Base-by-base conservation (phyloP, 1,140 invertebrate genomes). In the Ceratoteleas bidentatus region DNA sequence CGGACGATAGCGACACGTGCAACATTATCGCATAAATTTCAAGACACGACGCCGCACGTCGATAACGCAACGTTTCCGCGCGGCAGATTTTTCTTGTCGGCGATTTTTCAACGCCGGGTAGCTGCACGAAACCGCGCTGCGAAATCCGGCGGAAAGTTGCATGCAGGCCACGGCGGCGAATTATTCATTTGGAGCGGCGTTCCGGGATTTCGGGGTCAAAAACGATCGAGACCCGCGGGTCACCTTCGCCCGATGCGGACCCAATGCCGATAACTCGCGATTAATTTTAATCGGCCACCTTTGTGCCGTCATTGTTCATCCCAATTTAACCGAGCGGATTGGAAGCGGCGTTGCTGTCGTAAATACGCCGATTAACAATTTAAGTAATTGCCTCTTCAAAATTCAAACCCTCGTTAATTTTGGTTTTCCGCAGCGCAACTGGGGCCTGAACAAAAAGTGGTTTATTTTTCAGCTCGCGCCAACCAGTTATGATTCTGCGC, bases 241-340 rank as follows among this genome's bases (percentile, higher is more conserved):
- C 24, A 24, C 24, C 24, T 24, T 24, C 24, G 24, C 24, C 24
- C 32, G 9, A 6, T 68, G 34, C 32, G 33, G 15, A n/a, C n/a
- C 32, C 38, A 68, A 47, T 49, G 64, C 47, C 64, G 56, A 57
- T 68, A 68, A 57, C 32, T 47, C 47, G 34, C 57, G 56, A 68
- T 68, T 68, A 45, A 57, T 68, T 68, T 68, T 16, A 68, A 68
- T 47, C 57, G 53, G 24, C 24, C 24, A 68, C 53, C 57, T 68
- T 11, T 33, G 6, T 38, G 47, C 45, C 9, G 40, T 43, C 40
- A n/a, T n/a, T 47, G 47, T 36, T 62, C 15, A 62, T 62, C 50
- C 15, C 38, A 50, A 36, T 33, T 50, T 62, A 62, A 50, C 50
- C 32, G 8, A 8, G 47, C 13, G 16, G 14, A 10, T 49, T 14